Percentiles rank a stretch among this genome's conserved stretches.
phyloP scores from a whole-genome alignment of 1,140 invertebrate genomes.

The Steinernema feltiae region DNA sequence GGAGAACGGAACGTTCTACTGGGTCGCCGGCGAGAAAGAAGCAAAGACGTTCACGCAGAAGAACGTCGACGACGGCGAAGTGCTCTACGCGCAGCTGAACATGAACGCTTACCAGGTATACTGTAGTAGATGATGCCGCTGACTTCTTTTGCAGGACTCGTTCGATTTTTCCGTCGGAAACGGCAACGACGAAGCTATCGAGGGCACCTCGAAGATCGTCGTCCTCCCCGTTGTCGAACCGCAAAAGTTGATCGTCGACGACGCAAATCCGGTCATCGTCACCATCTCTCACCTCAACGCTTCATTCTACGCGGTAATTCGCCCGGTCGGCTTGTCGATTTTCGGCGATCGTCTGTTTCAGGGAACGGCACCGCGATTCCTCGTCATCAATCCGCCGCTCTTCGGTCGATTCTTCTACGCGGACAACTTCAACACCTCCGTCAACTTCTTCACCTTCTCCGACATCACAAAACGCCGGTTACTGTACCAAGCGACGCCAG shows the following conservation, averaged over 20 bases:
- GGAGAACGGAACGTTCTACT: conserved; percentile 56
- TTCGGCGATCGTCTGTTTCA: too few species aligned
- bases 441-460: conserved; percentile 51
- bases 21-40: conserved; percentile 57
- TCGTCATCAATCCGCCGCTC: conserved; percentile 41
- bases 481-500: conserved; percentile 45
- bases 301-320: too few species aligned
- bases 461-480: conserved; percentile 43
- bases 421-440: conserved; percentile 43
- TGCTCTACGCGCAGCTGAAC: conserved; percentile 56
- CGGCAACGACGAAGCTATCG: conserved; percentile 47
- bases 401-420: conserved; percentile 47
- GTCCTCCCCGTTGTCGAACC: conserved; percentile 35
- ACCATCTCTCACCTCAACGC: conserved; percentile 27
- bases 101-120: conserved; percentile 50
- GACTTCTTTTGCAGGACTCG: conserved; percentile 36
- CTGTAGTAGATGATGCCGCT: background rate
- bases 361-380: conserved; percentile 48
- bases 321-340: too few species aligned
- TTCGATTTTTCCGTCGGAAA: conserved; percentile 52
- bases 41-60: conserved; percentile 51
- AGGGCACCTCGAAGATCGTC: conserved; percentile 36
- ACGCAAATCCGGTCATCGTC: conserved; percentile 29
- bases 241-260: conserved; percentile 20
- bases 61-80: conserved; percentile 53